phyloP scores from a whole-genome alignment of 2,113 vertebrate species.

The Rostratula benghalensis region DNA sequence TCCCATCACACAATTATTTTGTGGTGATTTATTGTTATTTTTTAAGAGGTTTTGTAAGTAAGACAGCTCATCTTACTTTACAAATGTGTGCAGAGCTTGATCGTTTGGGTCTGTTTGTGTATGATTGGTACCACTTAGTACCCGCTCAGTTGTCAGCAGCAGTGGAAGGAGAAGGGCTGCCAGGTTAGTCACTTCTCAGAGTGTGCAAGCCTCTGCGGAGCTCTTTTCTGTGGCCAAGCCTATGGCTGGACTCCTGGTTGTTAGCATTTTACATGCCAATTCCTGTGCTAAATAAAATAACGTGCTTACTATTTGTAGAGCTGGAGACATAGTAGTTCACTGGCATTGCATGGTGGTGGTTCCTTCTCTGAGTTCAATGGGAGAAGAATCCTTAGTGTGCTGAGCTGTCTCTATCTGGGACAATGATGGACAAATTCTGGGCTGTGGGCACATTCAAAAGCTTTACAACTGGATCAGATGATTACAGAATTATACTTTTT shows the following conservation, averaged over 20 bases:
- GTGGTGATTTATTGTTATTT: background rate
- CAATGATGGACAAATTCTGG: background rate
- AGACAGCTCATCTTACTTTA: background rate
- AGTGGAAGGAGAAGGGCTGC: background rate
- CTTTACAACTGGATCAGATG: background rate
- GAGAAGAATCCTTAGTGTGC: background rate
- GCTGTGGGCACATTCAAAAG: background rate
- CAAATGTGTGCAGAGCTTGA: background rate
- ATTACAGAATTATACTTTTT: background rate
- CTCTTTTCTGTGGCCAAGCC: background rate
- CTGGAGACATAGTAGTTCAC: background rate
- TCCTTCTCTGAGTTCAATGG: background rate
- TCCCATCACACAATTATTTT: background rate
- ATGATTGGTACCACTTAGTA: background rate
- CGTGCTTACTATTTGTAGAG: background rate
- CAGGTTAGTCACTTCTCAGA: background rate
- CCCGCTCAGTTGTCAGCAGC: accelerated
- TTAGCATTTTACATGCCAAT: background rate
- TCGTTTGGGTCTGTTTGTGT: background rate
- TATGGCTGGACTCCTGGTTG: background rate
- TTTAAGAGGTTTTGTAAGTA: background rate
- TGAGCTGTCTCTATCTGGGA: background rate
- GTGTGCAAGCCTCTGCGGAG: background rate
- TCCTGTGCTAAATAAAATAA: background rate
- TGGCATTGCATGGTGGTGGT: background rate